phyloP scores from a whole-genome alignment of 2,113 vertebrate genomes.

The cat (Felis catus) region F.catus_Fca126_mat1.0 CM031414.1:19188001-19188500 shows the following conservation, averaged over 20 bases:
- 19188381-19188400: background rate
- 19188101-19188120: background rate
- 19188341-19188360: background rate
- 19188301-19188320: background rate
- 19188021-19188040: background rate
- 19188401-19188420: background rate
- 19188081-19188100: background rate
- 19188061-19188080: background rate
- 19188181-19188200: constrained; percentile 13
- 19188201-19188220: background rate
- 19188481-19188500: background rate
- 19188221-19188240: background rate
- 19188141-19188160: background rate
- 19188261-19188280: background rate
- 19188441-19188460: background rate
- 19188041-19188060: background rate
- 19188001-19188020: background rate
- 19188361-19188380: background rate
- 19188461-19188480: background rate
- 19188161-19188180: background rate
- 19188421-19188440: background rate
- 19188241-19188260: background rate
- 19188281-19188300: background rate
- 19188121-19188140: too few species aligned
- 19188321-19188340: constrained; percentile 14